Percentiles rank a stretch among this genome's conserved stretches.
Conservation (phyloP, 2,888 invertebrate species). For the Ommatoiulus sabulosus region DNA sequence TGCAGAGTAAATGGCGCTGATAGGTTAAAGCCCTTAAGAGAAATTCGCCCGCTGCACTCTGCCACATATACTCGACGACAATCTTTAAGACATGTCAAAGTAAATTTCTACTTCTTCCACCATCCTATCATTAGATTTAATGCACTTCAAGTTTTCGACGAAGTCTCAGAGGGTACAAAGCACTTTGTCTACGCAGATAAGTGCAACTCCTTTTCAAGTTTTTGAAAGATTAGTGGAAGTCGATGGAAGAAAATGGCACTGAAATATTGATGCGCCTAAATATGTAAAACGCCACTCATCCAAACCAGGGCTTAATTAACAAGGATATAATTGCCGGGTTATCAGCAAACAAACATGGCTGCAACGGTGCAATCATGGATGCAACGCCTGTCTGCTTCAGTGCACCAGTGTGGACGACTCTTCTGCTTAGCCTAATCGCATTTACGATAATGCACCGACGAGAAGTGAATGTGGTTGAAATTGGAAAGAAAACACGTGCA, state of each 20-base stretch:
- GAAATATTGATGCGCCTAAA: conserved; percentile 36
- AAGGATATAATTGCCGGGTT: conserved; percentile 49
- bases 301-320: conserved; percentile 50
- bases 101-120: conserved; percentile 44
- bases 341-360: conserved; percentile 53
- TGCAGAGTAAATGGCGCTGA: conserved; percentile 14
- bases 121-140: conserved; percentile 47
- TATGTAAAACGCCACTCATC: conserved; percentile 48
- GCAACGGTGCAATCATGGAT: conserved; percentile 47
- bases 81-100: conserved; percentile 45
- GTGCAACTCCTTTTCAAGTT: conserved; percentile 39
- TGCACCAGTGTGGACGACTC: conserved; percentile 17
- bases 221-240: conserved; percentile 38
- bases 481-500: neutral
- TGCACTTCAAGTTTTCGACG: conserved; percentile 47
- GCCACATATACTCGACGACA: conserved; percentile 36
- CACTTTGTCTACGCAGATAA: conserved; percentile 45
- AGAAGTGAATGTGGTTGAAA: conserved; percentile 26
- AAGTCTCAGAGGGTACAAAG: conserved; percentile 45
- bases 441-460: conserved; percentile 32
- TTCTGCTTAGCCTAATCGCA: conserved; percentile 37
- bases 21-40: conserved; percentile 35
- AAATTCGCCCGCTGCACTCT: conserved; percentile 25
- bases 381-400: conserved; percentile 35
- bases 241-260: conserved; percentile 27